Evolutionary conservation across 2,888 invertebrate genomes (phyloP).

Genomic region (Penaeus monodon): DNA sequence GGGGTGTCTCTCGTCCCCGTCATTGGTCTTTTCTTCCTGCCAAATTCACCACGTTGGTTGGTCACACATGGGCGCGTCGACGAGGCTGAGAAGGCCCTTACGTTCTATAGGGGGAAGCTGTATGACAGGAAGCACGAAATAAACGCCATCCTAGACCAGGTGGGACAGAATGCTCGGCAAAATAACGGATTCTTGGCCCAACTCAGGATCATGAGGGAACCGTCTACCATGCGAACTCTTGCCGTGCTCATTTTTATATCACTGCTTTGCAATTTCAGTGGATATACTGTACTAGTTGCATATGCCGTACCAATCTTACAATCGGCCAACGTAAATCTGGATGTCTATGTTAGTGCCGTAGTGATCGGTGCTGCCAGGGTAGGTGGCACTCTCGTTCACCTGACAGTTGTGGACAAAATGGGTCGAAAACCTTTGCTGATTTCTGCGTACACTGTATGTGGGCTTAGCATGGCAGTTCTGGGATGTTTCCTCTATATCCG

Average conservation of each 20-base stretch:
- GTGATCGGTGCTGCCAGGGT: constrained; percentile 23
- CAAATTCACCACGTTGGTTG: constrained; percentile 49
- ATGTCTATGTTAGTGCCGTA: constrained; percentile 30
- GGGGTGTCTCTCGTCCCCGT: constrained; percentile 28
- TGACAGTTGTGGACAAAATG: constrained; percentile 30
- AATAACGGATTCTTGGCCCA: constrained; percentile 6
- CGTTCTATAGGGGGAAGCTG: constrained; percentile 44
- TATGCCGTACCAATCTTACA: constrained; percentile 37
- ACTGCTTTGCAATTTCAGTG: constrained; percentile 31
- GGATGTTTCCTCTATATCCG: constrained; percentile 29
- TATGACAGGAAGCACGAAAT: constrained; percentile 34
- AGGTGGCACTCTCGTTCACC: constrained; percentile 18
- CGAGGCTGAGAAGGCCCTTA: constrained; percentile 51
- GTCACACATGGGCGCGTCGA: constrained; percentile 20
- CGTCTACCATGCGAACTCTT: neutral
- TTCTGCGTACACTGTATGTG: neutral
- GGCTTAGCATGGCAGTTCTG: neutral
- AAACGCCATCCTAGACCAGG: constrained; percentile 21
- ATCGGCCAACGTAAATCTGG: constrained; percentile 30
- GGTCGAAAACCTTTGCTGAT: constrained; percentile 27
- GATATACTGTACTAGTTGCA: constrained; percentile 26
- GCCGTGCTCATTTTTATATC: constrained; percentile 9
- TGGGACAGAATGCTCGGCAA: neutral
- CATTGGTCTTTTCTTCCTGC: constrained; percentile 31
- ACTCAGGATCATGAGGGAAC: constrained; percentile 27